phyloP scores from a whole-genome alignment of 2,113 vertebrate genomes.

The Chunga burmeisteri region DNA sequence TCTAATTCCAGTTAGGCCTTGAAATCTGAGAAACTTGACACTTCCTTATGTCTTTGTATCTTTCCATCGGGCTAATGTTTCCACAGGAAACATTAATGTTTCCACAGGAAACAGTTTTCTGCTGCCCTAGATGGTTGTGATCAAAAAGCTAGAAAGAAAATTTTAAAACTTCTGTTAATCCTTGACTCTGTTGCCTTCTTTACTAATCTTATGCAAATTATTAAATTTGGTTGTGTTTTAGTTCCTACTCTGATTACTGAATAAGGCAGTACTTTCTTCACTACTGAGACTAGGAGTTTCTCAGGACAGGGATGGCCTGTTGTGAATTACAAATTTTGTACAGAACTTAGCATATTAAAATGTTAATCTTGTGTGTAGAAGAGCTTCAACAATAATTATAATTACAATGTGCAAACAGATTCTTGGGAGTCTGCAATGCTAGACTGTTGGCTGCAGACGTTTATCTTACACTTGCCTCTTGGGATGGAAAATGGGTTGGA shows the following conservation, averaged over 20 bases:
- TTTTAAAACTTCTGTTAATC: neutral
- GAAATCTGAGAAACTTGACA: neutral
- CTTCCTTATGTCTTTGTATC: neutral
- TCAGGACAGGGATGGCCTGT: neutral
- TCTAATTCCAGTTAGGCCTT: neutral
- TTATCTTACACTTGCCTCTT: neutral
- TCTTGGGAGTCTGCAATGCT: neutral
- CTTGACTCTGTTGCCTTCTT: neutral
- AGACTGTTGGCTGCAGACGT: neutral
- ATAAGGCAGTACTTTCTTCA: neutral
- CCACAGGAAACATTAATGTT: neutral
- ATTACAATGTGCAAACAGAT: constrained; percentile 30
- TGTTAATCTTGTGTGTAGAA: neutral
- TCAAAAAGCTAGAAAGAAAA: neutral
- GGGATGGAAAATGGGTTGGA: neutral
- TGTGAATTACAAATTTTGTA: neutral
- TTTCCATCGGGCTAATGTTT: neutral
- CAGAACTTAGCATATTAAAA: neutral
- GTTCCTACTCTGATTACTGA: neutral
- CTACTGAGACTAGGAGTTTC: neutral
- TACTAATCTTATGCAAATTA: neutral
- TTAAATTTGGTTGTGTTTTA: neutral
- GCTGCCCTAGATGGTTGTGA: neutral
- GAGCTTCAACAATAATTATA: neutral
- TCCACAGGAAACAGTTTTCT: neutral